Base-by-base conservation (phyloP, 2,797 vertebrate genomes). In the Hoplostethus mediterraneus region DNA sequence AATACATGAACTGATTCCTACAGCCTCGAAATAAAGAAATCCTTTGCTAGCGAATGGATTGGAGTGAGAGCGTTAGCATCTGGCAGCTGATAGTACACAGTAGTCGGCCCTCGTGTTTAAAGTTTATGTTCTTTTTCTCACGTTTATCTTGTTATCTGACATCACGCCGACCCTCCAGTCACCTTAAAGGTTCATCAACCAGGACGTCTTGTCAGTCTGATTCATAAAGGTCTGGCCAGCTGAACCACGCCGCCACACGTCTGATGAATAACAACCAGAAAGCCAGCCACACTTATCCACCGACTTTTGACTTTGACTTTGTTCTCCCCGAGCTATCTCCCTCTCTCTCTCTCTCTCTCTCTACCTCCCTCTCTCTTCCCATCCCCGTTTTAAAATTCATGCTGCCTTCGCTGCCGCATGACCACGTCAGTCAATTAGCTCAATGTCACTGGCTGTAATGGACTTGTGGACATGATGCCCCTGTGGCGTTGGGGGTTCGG, bases 351-450 rank as follows among this genome's bases (percentile, higher is more conserved):
- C 53, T 10, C 36, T 51, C 30, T 44, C 17, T 16, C 47, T 45
- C 12, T 12, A 8, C 28, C 58, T 40, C 62, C 28, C 44, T 68
- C 55, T 36, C 53, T 68, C 21, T 57, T 59, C 33, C 61, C 53
- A 53, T 66, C 66, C 71, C 71, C 82, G 70, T 81, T 78, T 67
- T 75, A 55, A 84, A 84, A 84, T 79, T 76, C 83, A 72, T 55
- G 53, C 68, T 55, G 75, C 73, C 36, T 40, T 74, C 48, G 78
- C 71, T 73, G 76, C 81, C 1, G 21, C 21, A 77, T 67, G 71
- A 47, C 68, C 69, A 69, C 38, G 58, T 71, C 66, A 83, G 78
- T 93, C 91, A 85, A 92, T 93, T 90, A 91, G 84, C 88, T 93
- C 90, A 83, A 90, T 90, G 86, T 91, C 90, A 78, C 59, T 71